Conservation (phyloP, 2,888 invertebrate genomes). For the Mythimna albipuncta region DNA sequence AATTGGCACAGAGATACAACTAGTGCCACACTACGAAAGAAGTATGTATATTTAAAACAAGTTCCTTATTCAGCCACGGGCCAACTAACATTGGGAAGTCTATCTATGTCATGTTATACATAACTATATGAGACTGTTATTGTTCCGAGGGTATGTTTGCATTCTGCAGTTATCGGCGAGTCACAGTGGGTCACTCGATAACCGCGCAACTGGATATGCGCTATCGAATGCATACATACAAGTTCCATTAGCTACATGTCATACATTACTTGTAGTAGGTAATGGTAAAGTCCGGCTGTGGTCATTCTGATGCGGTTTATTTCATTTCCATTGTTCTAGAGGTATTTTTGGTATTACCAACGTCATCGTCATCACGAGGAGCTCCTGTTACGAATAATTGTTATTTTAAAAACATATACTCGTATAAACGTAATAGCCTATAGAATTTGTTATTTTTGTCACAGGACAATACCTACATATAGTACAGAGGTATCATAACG, state of each 20-base stretch:
- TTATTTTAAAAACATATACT: slow-evolving; percentile 1
- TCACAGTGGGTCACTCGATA: slow-evolving; percentile 73
- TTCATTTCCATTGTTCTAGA: slow-evolving; percentile 40
- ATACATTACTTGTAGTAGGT: slow-evolving; percentile 40
- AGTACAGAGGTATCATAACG: not conserved
- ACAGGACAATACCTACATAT: not conserved
- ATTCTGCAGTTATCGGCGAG: slow-evolving; percentile 60
- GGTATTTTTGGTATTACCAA: slow-evolving; percentile 11
- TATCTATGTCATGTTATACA: slow-evolving; percentile 32
- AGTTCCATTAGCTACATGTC: slow-evolving; percentile 55
- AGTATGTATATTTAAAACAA: not conserved
- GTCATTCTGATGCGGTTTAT: slow-evolving; percentile 40
- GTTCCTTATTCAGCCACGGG: slow-evolving; percentile 20
- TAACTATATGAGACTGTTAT: slow-evolving; percentile 42
- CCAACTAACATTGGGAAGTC: slow-evolving; percentile 23
- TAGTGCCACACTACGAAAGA: too few relatives aligned
- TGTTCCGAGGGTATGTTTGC: slow-evolving; percentile 52
- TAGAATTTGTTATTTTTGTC: slow-evolving; percentile 6
- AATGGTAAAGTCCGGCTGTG: slow-evolving; percentile 51
- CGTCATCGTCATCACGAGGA: slow-evolving; percentile 1
- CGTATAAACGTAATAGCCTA: not conserved
- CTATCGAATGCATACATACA: slow-evolving; percentile 59
- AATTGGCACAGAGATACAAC: too few relatives aligned
- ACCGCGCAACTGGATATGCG: slow-evolving; percentile 55
- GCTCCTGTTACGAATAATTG: not conserved